Conservation (phyloP, 1,140 invertebrate genomes). For the Sarcophaga bullata region DNA sequence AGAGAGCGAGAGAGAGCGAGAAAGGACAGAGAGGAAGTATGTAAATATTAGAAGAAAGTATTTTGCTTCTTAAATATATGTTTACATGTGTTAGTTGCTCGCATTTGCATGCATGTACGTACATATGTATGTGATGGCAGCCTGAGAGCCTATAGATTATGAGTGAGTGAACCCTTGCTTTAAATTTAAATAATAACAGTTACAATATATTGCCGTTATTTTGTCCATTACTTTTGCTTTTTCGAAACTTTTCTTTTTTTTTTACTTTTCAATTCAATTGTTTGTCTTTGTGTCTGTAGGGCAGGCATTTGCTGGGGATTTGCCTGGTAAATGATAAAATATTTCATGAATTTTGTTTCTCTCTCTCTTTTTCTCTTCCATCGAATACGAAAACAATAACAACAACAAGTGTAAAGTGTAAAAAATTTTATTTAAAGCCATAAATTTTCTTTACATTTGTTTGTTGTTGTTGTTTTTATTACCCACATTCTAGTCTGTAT, state of each 20-base stretch:
- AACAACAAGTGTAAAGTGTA: no score
- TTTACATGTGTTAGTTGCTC: no score
- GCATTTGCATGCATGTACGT: background rate
- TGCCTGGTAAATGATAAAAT: constrained; percentile 4
- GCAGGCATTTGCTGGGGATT: background rate
- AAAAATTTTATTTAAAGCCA: no score
- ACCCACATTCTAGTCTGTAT: no score
- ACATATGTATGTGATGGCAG: background rate
- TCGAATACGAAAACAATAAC: no score
- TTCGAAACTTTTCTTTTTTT: background rate
- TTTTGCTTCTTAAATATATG: no score
- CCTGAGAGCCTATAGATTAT: background rate
- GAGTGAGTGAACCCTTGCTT: no score
- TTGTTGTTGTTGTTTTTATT: no score
- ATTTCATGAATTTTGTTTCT: background rate
- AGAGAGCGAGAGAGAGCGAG: background rate
- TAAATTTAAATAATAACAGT: no score
- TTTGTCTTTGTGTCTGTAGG: constrained; percentile 17
- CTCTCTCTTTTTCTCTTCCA: no score
- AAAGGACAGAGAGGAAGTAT: background rate
- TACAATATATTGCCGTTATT: no score
- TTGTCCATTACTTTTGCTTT: constrained; percentile 16
- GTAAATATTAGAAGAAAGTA: background rate
- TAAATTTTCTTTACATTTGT: no score
- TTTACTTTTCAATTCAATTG: background rate